Evolutionary conservation across 2,797 vertebrate species (phyloP).

Genomic region (Poeciliopsis gracilis): DNA sequence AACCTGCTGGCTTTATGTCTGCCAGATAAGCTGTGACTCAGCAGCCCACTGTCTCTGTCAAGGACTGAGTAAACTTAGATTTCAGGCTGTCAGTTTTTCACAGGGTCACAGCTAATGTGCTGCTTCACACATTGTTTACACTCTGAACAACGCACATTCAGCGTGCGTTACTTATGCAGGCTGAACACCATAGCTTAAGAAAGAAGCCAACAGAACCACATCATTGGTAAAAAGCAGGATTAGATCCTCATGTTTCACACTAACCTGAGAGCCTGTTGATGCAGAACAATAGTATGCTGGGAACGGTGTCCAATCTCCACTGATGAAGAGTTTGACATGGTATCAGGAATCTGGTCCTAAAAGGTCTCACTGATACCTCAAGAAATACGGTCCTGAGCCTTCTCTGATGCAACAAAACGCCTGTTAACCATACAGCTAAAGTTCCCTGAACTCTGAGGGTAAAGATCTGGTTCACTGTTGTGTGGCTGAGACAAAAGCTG

Average conservation of each 20-base stretch:
- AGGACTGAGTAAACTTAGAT: background rate
- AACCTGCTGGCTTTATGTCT: background rate
- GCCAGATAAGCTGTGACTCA: background rate
- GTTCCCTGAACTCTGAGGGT: too few relatives aligned
- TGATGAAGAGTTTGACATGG: background rate
- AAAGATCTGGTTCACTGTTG: too few relatives aligned
- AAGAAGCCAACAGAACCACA: background rate
- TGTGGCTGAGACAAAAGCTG: too few relatives aligned
- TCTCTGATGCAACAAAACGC: background rate
- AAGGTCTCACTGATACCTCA: background rate
- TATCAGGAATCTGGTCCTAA: background rate
- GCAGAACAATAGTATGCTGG: background rate
- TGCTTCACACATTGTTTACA: background rate
- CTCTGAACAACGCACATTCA: background rate
- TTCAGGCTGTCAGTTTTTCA: background rate
- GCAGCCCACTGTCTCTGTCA: background rate
- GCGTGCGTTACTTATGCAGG: background rate
- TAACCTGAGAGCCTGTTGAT: background rate
- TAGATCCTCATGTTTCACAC: background rate
- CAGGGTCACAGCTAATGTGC: background rate
- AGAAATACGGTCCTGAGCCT: background rate
- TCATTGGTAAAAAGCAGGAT: background rate
- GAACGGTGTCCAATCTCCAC: background rate
- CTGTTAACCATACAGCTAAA: too few relatives aligned
- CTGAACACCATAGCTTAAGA: background rate